These are phyloP conservation scores for Agrochola circellaris DNA, from an alignment of 2,888 invertebrate genomes.

Conservation along the genomic window DNA sequence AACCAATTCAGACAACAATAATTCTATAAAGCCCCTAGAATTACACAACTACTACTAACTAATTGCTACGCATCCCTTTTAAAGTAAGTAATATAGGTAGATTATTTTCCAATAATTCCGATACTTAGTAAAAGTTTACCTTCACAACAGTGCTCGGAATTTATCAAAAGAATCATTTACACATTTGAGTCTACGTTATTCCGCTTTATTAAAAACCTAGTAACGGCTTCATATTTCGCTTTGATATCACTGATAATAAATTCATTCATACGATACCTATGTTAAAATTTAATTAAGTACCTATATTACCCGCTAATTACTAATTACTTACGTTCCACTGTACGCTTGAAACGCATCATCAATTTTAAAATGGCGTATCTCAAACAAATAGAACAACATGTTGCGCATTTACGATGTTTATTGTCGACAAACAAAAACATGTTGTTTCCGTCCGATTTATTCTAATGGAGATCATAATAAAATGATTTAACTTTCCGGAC, in stretches of 20 bases:
- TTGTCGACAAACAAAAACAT: conserved; percentile 52
- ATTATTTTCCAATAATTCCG: background rate
- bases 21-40: background rate
- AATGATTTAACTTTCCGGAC: conserved; percentile 66
- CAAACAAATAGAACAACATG: conserved; percentile 38
- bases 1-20: background rate
- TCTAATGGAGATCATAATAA: conserved; percentile 63
- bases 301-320: conserved; percentile 28
- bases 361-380: conserved; percentile 43
- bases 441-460: conserved; percentile 37
- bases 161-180: conserved; percentile 47
- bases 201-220: conserved; percentile 13
- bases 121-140: background rate
- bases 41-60: background rate
- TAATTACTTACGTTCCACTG: conserved; percentile 38
- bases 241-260: conserved; percentile 49
- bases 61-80: background rate
- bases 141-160: background rate
- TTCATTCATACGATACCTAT: conserved; percentile 25
- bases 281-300: conserved; percentile 31
- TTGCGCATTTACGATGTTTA: conserved; percentile 38
- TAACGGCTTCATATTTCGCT: conserved; percentile 42
- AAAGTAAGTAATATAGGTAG: background rate
- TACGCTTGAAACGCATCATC: conserved; percentile 25
- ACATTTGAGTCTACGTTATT: conserved; percentile 36